Percentiles rank a stretch among this genome's conserved stretches.
Evolutionary conservation across 2,888 invertebrate genomes (phyloP).

Genomic region (Calephelis perditalis): DNA sequence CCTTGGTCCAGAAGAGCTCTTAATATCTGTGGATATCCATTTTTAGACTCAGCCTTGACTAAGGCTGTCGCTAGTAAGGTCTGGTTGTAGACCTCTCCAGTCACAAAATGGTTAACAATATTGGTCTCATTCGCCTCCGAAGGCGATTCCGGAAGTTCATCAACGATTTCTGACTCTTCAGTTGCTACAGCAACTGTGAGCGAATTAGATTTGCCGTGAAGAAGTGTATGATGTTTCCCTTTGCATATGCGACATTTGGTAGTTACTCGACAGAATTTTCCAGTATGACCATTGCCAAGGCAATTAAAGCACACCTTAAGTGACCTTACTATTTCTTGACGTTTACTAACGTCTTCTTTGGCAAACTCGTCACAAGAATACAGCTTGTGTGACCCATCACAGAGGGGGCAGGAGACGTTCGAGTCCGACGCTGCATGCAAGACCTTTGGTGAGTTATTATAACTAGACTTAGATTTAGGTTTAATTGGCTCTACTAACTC

Average conservation of each 20-base stretch:
- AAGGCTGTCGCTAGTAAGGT: slow-evolving; percentile 25
- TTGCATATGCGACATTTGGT: slow-evolving; percentile 1
- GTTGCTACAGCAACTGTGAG: background rate
- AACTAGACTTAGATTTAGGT: background rate
- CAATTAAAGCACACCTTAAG: background rate
- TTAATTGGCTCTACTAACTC: slow-evolving; percentile 15
- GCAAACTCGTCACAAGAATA: background rate
- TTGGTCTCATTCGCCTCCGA: background rate
- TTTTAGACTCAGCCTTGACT: slow-evolving; percentile 23
- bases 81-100: slow-evolving; percentile 12
- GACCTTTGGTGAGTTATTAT: background rate
- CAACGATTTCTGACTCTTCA: background rate
- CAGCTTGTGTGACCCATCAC: background rate
- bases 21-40: slow-evolving; percentile 21
- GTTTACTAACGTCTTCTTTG: background rate
- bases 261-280: background rate
- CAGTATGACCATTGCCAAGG: background rate
- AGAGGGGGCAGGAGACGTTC: background rate
- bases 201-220: background rate
- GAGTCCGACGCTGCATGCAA: background rate
- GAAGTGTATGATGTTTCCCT: background rate
- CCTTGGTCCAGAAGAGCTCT: slow-evolving; percentile 22
- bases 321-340: background rate
- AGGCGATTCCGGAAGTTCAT: background rate
- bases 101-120: slow-evolving; percentile 19